phyloP scores from a whole-genome alignment of 2,888 invertebrate species.

The Anoplius nigerrimus region DNA sequence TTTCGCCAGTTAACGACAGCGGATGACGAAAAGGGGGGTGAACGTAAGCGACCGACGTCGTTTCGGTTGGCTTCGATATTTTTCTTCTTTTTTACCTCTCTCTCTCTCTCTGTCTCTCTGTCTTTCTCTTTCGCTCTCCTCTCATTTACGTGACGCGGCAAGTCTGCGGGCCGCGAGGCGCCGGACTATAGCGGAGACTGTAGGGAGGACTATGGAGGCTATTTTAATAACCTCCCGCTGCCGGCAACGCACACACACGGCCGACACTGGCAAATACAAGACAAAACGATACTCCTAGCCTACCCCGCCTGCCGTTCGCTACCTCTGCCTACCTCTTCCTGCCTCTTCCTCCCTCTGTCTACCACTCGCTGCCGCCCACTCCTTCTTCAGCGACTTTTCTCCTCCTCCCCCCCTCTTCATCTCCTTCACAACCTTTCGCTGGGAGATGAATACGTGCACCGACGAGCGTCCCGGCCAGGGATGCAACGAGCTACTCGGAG shows the following conservation, averaged over 20 bases:
- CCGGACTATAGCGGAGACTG: conserved; percentile 26
- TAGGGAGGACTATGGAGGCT: conserved; percentile 9
- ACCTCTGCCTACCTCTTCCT: no score
- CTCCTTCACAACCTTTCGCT: conserved; percentile 10
- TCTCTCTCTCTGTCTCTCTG: no score
- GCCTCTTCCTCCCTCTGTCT: neutral
- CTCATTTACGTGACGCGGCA: neutral
- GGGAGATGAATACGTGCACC: neutral
- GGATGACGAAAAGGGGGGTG: no score
- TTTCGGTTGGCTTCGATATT: no score
- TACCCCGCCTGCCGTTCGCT: neutral
- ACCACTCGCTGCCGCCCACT: neutral
- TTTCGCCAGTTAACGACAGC: no score
- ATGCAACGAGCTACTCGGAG: neutral
- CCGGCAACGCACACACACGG: conserved; percentile 10
- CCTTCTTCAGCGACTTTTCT: neutral
- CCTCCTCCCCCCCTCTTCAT: conserved; percentile 1
- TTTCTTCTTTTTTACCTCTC: no score
- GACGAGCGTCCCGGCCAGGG: conserved; percentile 4
- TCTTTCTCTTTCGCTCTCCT: neutral
- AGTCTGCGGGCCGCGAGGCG: conserved; percentile 11
- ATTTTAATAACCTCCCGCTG: conserved; percentile 32
- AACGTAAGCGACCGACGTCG: no score
- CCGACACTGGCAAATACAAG: conserved; percentile 31
- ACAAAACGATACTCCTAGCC: conserved; percentile 21